Percentiles rank a stretch among this genome's conserved stretches.
Conservation (phyloP, 2,888 invertebrate genomes). For the Spilarctia lutea region DNA sequence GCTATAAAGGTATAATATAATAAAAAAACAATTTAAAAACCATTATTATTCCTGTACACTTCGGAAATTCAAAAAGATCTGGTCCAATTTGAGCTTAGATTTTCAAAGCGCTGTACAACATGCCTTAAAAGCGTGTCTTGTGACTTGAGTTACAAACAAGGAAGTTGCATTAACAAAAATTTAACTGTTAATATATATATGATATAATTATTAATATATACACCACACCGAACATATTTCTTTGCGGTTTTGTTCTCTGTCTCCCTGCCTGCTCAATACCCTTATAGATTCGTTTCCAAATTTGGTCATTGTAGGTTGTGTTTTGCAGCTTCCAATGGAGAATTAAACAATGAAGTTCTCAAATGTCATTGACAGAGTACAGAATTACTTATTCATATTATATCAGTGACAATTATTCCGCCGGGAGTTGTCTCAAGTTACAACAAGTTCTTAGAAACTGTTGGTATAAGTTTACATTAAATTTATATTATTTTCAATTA, state of each 20-base stretch:
- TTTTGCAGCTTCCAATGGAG: neutral
- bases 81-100: no score
- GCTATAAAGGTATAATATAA: no score
- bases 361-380: neutral
- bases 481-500: neutral
- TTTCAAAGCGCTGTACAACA: no score
- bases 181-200: slow-evolving; percentile 44
- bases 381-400: neutral
- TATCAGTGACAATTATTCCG: neutral
- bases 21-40: no score
- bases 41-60: no score
- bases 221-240: neutral
- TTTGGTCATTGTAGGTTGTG: neutral
- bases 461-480: neutral
- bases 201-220: no score
- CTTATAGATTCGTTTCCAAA: neutral
- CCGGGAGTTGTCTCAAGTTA: neutral
- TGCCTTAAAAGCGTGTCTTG: slow-evolving; percentile 48
- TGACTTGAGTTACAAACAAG: slow-evolving; percentile 52
- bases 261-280: neutral
- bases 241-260: neutral
- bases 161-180: slow-evolving; percentile 66
- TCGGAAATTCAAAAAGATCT: no score
- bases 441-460: neutral
- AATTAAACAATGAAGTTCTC: neutral